phyloP scores from a whole-genome alignment of 1,140 invertebrate species.

The Hirudo medicinalis region DNA sequence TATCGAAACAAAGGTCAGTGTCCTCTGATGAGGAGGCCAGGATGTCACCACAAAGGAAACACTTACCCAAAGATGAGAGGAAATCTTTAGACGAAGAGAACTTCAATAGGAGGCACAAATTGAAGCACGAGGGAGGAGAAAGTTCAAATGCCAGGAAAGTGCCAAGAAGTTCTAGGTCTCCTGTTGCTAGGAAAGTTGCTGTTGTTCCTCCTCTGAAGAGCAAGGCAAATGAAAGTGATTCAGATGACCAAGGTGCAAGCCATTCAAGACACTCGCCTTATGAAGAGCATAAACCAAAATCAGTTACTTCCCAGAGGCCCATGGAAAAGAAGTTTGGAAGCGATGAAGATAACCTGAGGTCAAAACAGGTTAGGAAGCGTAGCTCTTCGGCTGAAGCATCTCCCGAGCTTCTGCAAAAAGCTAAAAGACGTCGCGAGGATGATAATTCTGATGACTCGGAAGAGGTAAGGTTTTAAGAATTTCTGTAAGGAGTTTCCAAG shows the following conservation, averaged over 20 bases:
- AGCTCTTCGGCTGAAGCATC: background rate
- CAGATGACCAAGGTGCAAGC: background rate
- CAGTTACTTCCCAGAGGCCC: background rate
- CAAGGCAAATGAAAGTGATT: background rate
- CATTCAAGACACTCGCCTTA: background rate
- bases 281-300: background rate
- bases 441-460: background rate
- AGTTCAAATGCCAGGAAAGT: background rate
- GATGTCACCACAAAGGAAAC: background rate
- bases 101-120: background rate
- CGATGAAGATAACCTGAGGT: background rate
- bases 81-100: background rate
- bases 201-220: conserved; percentile 8
- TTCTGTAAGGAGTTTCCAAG: background rate
- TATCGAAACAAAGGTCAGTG: background rate
- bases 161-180: background rate
- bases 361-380: no score
- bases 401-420: background rate
- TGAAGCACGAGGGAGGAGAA: background rate
- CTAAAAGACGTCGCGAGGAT: background rate
- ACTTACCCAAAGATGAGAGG: background rate
- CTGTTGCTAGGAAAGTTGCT: conserved; percentile 1
- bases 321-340: background rate
- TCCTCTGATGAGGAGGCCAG: background rate
- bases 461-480: background rate